Evolutionary conservation across 64 coral and sea anemone genomes (phyloP), one percentile per base, ranked within the genome.

Genomic region (Montipora efflorescens): DNA sequence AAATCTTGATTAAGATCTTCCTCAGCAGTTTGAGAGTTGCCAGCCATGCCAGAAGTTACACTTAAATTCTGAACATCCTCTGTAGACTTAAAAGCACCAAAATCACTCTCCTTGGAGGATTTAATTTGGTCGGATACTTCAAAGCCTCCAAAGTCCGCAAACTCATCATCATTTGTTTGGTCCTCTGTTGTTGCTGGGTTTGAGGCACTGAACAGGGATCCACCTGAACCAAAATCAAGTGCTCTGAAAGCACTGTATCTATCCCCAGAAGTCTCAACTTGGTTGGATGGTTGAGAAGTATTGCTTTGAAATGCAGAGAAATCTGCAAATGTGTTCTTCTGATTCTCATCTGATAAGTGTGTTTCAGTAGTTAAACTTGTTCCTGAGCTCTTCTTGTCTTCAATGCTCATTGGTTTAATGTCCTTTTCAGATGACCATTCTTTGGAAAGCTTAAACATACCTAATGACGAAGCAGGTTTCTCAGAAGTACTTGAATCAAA

Each of bases 131-230:
- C 72, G 20, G 87, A 49, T 5, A 59, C 72, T 59, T 76, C 87
- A 89, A 78, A 78, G 4, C 87, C 73, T 58, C 71, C 75, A 89
- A 89, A 89, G 51, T 89, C 87, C 23, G 72, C 87, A 58, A 89
- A 89, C 5, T 25, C 50, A 59, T 89, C 87, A 77, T 77, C 71
- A 51, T 5, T 11, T 59, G 47, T 2, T 18, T 73, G 84, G 49
- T 74, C 9, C 16, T 74, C 20, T 58, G 43, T 59, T 12, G 49
- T 19, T 77, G 19, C 72, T 61, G 87, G 48, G 11, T 77, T 76
- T 28, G 67, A 44, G 20, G 48, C 45, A 71, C 43, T 85, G 13
- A 85, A 85, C 7, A 85, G 11, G 43, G 58, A 44, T 6, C 19
- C 59, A 18, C 61, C 59, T 48, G 82, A 85, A 8, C 82, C 19